Percentiles rank a stretch among this genome's conserved stretches.
Conservation (phyloP, 2,888 invertebrate species). For the Parasteatoda lunata region DNA sequence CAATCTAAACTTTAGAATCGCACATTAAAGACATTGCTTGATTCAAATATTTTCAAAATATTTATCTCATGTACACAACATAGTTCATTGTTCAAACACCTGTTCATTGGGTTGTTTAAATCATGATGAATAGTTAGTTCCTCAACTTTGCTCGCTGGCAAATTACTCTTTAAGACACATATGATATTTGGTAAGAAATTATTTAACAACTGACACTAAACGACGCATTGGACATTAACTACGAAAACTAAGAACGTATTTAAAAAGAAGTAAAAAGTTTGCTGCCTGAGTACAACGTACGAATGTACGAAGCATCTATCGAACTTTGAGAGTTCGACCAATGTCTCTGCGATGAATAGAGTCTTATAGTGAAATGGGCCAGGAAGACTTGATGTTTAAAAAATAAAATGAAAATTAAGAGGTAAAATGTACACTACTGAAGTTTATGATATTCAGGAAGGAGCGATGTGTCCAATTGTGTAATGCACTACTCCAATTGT, state of each 20-base stretch:
- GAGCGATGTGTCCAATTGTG: background rate
- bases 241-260: constrained; percentile 13
- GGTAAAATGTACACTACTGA: background rate
- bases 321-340: background rate
- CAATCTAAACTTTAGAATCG: too few species aligned
- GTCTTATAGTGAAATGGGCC: background rate
- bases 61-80: background rate
- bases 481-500: background rate
- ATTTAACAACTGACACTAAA: background rate
- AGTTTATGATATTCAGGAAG: constrained; percentile 5
- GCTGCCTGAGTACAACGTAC: constrained; percentile 45
- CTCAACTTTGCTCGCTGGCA: background rate
- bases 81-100: background rate
- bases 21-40: background rate
- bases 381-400: background rate
- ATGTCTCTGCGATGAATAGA: background rate
- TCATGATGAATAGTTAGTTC: background rate
- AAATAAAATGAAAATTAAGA: background rate
- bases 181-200: background rate
- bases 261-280: constrained; percentile 54
- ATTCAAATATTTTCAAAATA: background rate
- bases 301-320: background rate
- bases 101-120: background rate
- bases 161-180: background rate
- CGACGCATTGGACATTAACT: background rate